Evolutionary conservation across 1,140 invertebrate species (phyloP).

Genomic region (Pseudomyrmex flavicornis): DNA sequence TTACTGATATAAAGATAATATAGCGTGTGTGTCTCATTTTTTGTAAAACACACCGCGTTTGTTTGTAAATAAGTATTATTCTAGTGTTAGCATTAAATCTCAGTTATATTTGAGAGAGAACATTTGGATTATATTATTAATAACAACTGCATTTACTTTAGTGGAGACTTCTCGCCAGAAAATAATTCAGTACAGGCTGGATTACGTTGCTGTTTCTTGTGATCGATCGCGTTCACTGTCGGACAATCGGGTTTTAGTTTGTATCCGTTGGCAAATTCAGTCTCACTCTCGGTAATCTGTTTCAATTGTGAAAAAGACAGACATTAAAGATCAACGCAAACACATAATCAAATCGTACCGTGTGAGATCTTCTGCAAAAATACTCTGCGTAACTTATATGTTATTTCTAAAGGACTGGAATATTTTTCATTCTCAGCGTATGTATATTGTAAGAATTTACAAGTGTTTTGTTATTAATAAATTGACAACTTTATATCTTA

Average conservation of each 20-base stretch:
- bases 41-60: too few relatives aligned
- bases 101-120: too few relatives aligned
- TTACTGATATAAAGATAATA: neutral
- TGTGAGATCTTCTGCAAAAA: too few relatives aligned
- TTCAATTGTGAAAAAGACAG: conserved; percentile 36
- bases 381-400: neutral
- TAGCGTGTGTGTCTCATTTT: too few relatives aligned
- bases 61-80: too few relatives aligned
- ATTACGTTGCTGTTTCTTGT: conserved; percentile 79
- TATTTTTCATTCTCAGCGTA: neutral
- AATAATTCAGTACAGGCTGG: conserved; percentile 88
- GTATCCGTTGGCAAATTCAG: conserved; percentile 90
- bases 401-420: neutral
- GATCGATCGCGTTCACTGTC: conserved; percentile 84
- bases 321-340: conserved; percentile 43
- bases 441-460: too few relatives aligned
- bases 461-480: too few relatives aligned
- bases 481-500: too few relatives aligned
- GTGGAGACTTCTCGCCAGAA: conserved; percentile 85
- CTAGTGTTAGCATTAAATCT: too few relatives aligned
- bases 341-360: neutral
- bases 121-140: conserved; percentile 3
- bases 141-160: conserved; percentile 80
- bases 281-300: conserved; percentile 86
- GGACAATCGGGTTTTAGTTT: conserved; percentile 87